Evolutionary conservation across 2,797 vertebrate species (phyloP).

Genomic region (Triplophysa bombifrons): DNA sequence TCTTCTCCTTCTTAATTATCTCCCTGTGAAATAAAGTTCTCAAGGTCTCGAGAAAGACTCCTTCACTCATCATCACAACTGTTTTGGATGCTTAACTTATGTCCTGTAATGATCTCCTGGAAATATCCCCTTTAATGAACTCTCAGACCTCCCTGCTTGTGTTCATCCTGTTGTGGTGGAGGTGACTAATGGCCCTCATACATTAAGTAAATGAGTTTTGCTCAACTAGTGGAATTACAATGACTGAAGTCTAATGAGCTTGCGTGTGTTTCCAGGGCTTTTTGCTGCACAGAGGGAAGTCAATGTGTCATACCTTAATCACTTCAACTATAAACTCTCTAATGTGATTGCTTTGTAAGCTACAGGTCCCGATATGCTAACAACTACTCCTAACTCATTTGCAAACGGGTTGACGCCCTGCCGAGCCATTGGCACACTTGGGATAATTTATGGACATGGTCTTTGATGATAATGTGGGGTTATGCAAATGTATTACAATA

Average conservation of each 20-base stretch:
- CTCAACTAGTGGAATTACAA: constrained; percentile 85
- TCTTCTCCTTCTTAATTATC: constrained; percentile 3
- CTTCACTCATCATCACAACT: constrained; percentile 55
- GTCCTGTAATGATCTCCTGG: constrained; percentile 84
- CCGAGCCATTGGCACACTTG: not conserved
- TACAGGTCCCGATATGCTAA: constrained; percentile 40
- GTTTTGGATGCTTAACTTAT: constrained; percentile 79
- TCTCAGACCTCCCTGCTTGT: constrained; percentile 85
- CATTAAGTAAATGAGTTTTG: constrained; percentile 91
- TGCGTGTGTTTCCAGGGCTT: constrained; percentile 74
- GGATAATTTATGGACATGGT: not conserved
- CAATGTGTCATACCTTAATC: constrained; percentile 85
- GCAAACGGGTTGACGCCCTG: not conserved
- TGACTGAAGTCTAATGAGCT: constrained; percentile 84
- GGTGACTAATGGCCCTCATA: constrained; percentile 90
- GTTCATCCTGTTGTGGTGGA: constrained; percentile 84
- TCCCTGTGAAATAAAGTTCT: constrained; percentile 42
- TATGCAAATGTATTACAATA: not conserved
- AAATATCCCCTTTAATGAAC: constrained; percentile 91
- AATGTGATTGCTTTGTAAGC: constrained; percentile 55
- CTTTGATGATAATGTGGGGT: not conserved
- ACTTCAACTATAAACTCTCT: constrained; percentile 69
- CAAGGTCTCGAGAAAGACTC: constrained; percentile 45
- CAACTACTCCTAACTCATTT: not conserved
- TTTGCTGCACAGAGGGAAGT: constrained; percentile 74